Evolutionary conservation across 2,888 invertebrate species (phyloP).

Genomic region (Melinaea menophilus): DNA sequence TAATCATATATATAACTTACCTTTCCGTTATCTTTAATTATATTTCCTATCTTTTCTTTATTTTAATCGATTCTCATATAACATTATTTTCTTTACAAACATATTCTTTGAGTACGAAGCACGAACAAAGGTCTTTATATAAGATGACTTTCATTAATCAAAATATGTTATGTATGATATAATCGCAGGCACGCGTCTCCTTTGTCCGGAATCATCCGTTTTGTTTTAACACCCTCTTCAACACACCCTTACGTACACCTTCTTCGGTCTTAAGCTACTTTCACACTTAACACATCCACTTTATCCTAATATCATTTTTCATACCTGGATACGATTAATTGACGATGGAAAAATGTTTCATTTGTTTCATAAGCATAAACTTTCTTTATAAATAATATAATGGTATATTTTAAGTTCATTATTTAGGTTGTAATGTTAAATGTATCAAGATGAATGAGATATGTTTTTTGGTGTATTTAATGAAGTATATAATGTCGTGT

Average conservation of each 20-base stretch:
- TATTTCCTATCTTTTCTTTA: too few relatives aligned
- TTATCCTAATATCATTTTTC: background rate
- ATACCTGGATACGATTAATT: background rate
- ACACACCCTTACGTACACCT: conserved; percentile 65
- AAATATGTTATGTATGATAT: conserved; percentile 70
- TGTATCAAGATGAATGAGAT: too few relatives aligned
- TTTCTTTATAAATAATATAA: too few relatives aligned
- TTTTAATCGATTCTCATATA: too few relatives aligned
- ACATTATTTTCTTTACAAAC: background rate
- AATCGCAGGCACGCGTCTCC: conserved; percentile 62
- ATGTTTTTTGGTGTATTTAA: too few relatives aligned
- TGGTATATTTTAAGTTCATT: too few relatives aligned
- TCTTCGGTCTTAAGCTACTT: conserved; percentile 48
- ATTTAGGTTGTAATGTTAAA: too few relatives aligned
- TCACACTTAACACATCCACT: conserved; percentile 35
- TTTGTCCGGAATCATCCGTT: conserved; percentile 76
- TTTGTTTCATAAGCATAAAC: too few relatives aligned
- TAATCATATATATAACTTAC: background rate
- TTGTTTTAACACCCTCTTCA: conserved; percentile 77
- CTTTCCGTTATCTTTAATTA: too few relatives aligned
- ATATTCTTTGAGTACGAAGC: conserved; percentile 3
- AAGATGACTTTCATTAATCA: conserved; percentile 64
- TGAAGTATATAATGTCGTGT: too few relatives aligned
- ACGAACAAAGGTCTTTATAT: conserved; percentile 34
- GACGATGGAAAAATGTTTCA: too few relatives aligned